Conservation (phyloP, 2,888 invertebrate genomes). For the Phalangium opilio region DNA sequence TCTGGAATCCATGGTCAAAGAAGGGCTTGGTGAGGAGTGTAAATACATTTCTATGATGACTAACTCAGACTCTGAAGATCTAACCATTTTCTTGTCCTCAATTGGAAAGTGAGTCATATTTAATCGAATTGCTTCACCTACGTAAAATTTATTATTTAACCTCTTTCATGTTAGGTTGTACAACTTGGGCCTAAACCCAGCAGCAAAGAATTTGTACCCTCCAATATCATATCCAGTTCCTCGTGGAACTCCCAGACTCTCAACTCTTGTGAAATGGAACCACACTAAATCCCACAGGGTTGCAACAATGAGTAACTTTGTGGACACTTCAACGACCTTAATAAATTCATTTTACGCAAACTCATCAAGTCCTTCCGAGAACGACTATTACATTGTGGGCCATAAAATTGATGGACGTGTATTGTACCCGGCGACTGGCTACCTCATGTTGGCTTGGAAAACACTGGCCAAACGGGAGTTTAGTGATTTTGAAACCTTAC, state of each 20-base stretch:
- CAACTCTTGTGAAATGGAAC: neutral
- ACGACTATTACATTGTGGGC: constrained; percentile 28
- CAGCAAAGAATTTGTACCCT: constrained; percentile 24
- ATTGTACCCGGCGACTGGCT: constrained; percentile 37
- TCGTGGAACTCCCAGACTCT: neutral
- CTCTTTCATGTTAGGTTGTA: constrained; percentile 33
- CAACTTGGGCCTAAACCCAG: constrained; percentile 36
- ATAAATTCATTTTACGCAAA: neutral
- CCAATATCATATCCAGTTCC: constrained; percentile 22
- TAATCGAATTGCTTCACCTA: too few species aligned
- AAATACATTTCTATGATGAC: too few species aligned
- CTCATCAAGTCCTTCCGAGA: constrained; percentile 16
- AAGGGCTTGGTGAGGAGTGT: too few species aligned
- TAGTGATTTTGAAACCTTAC: constrained; percentile 46
- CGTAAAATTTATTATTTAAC: constrained; percentile 26
- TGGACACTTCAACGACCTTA: neutral
- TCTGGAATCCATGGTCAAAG: too few species aligned
- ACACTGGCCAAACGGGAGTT: constrained; percentile 27
- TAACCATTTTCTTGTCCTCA: too few species aligned
- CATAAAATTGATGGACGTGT: constrained; percentile 38
- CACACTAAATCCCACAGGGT: neutral
- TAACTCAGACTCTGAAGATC: too few species aligned
- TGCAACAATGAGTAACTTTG: constrained; percentile 43
- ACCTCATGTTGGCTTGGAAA: constrained; percentile 36
- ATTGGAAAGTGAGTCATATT: constrained; percentile 44